Evolutionary conservation across 2,113 vertebrate genomes (phyloP).

Genomic region (Meleagris gallopavo): DNA sequence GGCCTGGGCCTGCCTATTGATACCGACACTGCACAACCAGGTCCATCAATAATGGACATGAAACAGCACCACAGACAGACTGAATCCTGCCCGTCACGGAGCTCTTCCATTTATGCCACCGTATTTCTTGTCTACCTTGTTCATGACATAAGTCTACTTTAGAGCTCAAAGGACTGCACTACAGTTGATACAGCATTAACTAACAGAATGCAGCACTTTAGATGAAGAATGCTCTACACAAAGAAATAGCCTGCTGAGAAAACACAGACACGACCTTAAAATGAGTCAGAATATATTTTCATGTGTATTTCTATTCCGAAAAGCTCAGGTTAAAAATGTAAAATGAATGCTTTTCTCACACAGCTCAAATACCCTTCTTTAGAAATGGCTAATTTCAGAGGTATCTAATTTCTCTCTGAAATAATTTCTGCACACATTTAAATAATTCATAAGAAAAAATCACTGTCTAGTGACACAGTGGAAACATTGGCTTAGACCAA

Average conservation of each 20-base stretch:
- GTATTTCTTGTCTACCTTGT: not conserved
- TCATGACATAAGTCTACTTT: not conserved
- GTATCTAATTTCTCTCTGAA: not conserved
- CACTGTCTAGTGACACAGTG: not conserved
- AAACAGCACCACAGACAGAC: not conserved
- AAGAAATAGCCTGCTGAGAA: not conserved
- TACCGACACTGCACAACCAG: not conserved
- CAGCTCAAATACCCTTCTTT: not conserved
- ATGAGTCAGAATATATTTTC: not conserved
- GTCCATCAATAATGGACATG: not conserved
- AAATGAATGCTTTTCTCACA: not conserved
- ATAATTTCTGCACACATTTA: not conserved
- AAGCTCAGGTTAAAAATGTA: not conserved
- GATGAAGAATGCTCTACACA: not conserved
- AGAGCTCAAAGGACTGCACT: not conserved
- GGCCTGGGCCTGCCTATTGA: not conserved
- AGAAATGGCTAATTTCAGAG: not conserved
- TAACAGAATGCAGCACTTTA: not conserved
- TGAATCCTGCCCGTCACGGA: not conserved
- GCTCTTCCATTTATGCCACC: not conserved
- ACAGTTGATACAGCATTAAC: not conserved
- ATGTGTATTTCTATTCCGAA: not conserved
- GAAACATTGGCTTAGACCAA: not conserved
- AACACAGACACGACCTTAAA: not conserved
- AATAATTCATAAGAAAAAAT: constrained; percentile 33